A percentile compares a stretch with the other conserved stretches of the same genome.
Conservation (phyloP, 2,113 vertebrate species). For the Atlantisia rogersi region DNA sequence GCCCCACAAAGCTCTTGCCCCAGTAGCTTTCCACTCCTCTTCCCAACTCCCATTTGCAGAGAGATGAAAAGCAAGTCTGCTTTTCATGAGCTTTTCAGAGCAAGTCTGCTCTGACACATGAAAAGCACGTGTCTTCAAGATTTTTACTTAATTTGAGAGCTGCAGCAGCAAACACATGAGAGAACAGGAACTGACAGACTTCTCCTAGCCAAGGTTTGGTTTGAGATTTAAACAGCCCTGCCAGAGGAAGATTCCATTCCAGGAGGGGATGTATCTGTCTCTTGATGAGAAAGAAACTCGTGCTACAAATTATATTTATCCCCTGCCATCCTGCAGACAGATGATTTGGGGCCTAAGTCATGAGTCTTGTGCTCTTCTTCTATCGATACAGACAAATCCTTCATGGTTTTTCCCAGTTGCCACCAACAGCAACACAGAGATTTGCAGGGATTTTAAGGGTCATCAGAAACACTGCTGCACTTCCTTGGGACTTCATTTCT, state of each 20-base stretch:
- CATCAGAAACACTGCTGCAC: not conserved
- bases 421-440: not conserved
- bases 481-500: not conserved
- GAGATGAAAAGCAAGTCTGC: not conserved
- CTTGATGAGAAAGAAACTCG: not conserved
- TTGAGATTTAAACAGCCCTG: not conserved
- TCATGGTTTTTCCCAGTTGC: not conserved
- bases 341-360: not conserved
- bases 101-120: not conserved
- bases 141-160: not conserved
- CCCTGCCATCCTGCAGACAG: not conserved
- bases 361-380: not conserved
- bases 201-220: not conserved
- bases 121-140: rapidly evolving
- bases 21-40: not conserved
- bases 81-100: not conserved
- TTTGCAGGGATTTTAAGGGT: not conserved
- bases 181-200: not conserved
- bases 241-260: not conserved
- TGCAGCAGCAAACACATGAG: not conserved
- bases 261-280: not conserved
- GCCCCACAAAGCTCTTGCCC: not conserved
- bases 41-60: not conserved
- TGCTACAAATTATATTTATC: not conserved
- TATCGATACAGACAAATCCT: not conserved